Evolutionary conservation across 2,888 invertebrate species (phyloP).

Genomic region (Keiferia lycopersicella): DNA sequence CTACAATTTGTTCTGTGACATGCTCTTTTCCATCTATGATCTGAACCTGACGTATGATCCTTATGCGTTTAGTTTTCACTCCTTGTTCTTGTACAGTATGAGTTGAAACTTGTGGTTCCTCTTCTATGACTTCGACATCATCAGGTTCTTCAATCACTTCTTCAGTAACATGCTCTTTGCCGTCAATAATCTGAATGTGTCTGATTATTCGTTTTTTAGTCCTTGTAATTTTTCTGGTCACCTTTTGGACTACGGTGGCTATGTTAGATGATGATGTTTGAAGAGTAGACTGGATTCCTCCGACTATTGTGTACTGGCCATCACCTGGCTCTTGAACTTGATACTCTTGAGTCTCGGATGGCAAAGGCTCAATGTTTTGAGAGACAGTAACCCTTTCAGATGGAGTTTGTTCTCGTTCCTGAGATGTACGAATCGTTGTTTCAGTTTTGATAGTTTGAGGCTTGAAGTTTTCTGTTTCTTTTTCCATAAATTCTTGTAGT

Average conservation of each 20-base stretch:
- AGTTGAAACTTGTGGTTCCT: constrained; percentile 67
- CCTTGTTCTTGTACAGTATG: constrained; percentile 56
- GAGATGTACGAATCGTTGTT: constrained; percentile 32
- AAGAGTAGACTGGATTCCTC: constrained; percentile 47
- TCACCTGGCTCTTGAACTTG: constrained; percentile 54
- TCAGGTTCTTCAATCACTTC: constrained; percentile 93
- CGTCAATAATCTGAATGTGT: constrained; percentile 89
- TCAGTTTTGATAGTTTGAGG: constrained; percentile 36
- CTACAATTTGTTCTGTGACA: constrained; percentile 88
- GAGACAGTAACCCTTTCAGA: constrained; percentile 41
- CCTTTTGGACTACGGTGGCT: constrained; percentile 88
- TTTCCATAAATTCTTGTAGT: constrained; percentile 55
- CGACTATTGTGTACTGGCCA: constrained; percentile 40
- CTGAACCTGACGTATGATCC: constrained; percentile 86
- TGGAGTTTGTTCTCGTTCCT: constrained; percentile 46
- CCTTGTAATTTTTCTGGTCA: constrained; percentile 87
- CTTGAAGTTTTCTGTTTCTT: constrained; percentile 45
- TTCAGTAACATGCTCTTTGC: constrained; percentile 90
- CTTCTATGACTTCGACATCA: constrained; percentile 86
- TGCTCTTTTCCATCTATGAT: constrained; percentile 90
- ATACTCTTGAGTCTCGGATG: constrained; percentile 42
- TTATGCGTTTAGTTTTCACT: constrained; percentile 61
- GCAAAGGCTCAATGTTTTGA: constrained; percentile 42
- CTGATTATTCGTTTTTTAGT: constrained; percentile 88
- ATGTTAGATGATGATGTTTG: constrained; percentile 50